Base-by-base conservation (phyloP, 2,113 vertebrate species). In the Xiphophorus maculatus region DNA sequence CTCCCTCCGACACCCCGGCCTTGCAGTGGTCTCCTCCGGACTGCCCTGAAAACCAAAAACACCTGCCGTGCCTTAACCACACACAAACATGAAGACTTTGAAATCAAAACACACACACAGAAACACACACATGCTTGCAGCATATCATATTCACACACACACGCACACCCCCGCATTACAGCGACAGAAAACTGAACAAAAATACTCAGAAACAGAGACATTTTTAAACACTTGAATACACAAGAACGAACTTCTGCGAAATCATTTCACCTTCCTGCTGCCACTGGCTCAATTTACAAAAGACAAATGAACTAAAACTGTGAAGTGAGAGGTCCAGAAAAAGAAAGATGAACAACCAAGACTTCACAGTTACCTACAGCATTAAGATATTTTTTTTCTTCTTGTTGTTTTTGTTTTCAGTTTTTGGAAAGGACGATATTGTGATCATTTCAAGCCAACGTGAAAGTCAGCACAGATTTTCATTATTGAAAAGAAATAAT, bases 41-140 rank as follows among this genome's bases (percentile, higher is more conserved):
- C 96, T 98, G 95, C 97, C 97, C 96, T 98, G 96, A 98, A 97
- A 98, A 98, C 97, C 97, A 98, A 99, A 99, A 98, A 95, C 93
- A 96, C 96, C 94, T 96, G 76, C 95, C 95, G 98, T 99, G 98
- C 98, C 98, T 99, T 99, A 99, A 96, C 91, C 77, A 91, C 95
- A 96, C 84, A 89, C 83, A 84, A 42, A 83, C 75, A 86, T 74
- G 80, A 74, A 85, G 79, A 90, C 84, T 79, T 48, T 32, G 40
- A 86, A 58, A 58, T 58, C 73, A 80, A 77, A 14, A 67, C 35
- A 44, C 35, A 67, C 76, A 70, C 69, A 83, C 10, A 37, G 69
- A 84, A 67, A 73, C 42, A 83, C 32, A 44, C 37, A 42, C 29
- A 40, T 14, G 40, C 81, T 88, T 54, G 77, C 28, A 48, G 74